Conservation (phyloP, 23 tunicate species). For the Phallusia fumigata region DNA sequence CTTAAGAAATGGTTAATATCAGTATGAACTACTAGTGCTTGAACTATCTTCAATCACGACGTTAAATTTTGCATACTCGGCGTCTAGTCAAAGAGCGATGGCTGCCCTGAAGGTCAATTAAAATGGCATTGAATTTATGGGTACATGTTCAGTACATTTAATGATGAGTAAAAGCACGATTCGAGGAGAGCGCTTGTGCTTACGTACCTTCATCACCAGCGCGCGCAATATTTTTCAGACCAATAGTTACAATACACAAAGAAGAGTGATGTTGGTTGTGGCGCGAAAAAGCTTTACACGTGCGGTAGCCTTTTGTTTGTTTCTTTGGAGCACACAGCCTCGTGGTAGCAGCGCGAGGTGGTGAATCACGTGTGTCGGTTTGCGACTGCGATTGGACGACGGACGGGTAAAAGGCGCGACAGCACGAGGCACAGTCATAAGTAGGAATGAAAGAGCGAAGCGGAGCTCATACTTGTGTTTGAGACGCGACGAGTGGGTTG, state of each 20-base stretch:
- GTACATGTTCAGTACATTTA: no score
- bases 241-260: neutral
- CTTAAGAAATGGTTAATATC: no score
- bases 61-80: no score
- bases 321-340: neutral
- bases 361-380: constrained; percentile 4
- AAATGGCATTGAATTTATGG: no score
- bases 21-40: no score
- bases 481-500: constrained; percentile 5
- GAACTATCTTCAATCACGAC: no score
- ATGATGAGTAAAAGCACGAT: no score
- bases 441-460: neutral
- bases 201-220: no score
- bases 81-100: no score
- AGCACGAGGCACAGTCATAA: constrained; percentile 4
- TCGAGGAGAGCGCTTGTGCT: no score
- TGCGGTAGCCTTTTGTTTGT: neutral
- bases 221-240: no score
- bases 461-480: constrained; percentile 3
- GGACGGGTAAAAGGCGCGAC: neutral
- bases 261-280: neutral
- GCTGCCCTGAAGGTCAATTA: no score
- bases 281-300: constrained; percentile 6
- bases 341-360: constrained; percentile 1
- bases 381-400: constrained; percentile 9